A percentile compares a stretch with the other conserved stretches of the same genome.
Conservation (phyloP, 1,140 invertebrate genomes). For the Drosophila guanche region DNA sequence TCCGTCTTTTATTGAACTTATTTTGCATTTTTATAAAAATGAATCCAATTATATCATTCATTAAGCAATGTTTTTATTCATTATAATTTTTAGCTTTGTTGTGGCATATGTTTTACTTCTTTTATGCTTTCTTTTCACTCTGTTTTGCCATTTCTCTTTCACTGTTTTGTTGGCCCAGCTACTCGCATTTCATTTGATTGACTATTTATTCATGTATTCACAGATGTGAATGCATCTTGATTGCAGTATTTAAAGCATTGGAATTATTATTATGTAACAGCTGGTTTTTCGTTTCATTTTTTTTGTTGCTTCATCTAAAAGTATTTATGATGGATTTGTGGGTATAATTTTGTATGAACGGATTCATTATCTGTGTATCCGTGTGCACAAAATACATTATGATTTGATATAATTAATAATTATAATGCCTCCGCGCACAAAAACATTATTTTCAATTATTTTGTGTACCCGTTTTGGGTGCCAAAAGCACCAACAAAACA, state of each 20-base stretch:
- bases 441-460: conserved; percentile 75
- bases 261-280: conserved; percentile 14
- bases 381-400: conserved; percentile 51
- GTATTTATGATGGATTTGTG: not conserved
- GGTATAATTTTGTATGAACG: conserved; percentile 8
- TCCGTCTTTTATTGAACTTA: not conserved
- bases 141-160: conserved; percentile 17
- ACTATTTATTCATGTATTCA: conserved; percentile 17
- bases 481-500: not conserved
- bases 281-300: conserved; percentile 3
- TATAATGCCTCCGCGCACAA: conserved; percentile 35
- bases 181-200: conserved; percentile 15
- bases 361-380: conserved; percentile 22
- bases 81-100: conserved; percentile 5
- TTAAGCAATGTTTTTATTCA: conserved; percentile 23
- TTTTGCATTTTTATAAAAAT: conserved; percentile 8
- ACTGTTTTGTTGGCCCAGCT: conserved; percentile 13
- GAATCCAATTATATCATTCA: conserved; percentile 34
- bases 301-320: not conserved
- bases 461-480: conserved; percentile 24
- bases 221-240: conserved; percentile 29
- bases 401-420: conserved; percentile 73
- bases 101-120: conserved; percentile 12
- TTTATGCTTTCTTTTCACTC: conserved; percentile 22
- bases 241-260: conserved; percentile 11